Percentiles rank a stretch among this genome's conserved stretches.
Conservation (phyloP, 2,888 invertebrate genomes). For the Synanthedon tipuliformis region DNA sequence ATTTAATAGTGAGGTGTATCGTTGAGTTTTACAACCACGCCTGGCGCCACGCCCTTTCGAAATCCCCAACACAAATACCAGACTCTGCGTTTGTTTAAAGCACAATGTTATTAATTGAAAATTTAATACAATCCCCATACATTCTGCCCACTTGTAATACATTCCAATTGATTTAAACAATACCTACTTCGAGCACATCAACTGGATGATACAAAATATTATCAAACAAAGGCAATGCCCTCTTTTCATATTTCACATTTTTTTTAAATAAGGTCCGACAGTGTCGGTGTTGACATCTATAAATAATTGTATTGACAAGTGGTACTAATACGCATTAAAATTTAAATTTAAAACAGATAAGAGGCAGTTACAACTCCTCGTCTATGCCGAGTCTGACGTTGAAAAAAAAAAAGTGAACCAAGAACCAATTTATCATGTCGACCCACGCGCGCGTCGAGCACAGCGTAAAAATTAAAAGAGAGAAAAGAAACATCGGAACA, state of each 20-base stretch:
- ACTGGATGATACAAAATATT: conserved; percentile 9
- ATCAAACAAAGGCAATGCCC: conserved; percentile 34
- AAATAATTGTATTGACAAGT: conserved; percentile 21
- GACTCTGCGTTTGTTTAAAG: conserved; percentile 23
- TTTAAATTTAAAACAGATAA: conserved; percentile 38
- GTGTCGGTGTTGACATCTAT: conserved; percentile 16
- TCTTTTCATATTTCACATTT: conserved; percentile 27
- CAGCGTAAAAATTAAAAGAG: conserved; percentile 56
- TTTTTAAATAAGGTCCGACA: conserved; percentile 21
- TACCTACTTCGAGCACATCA: not conserved
- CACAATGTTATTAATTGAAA: conserved; percentile 15
- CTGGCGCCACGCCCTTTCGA: conserved; percentile 33
- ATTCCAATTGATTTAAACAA: not conserved
- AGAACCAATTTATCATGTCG: conserved; percentile 61
- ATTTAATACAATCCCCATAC: conserved; percentile 10
- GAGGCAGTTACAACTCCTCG: conserved; percentile 43
- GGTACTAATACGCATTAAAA: conserved; percentile 33
- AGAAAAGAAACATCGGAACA: conserved; percentile 43
- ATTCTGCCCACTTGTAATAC: not conserved
- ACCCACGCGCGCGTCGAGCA: conserved; percentile 59
- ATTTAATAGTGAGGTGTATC: conserved; percentile 49
- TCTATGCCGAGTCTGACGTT: conserved; percentile 53
- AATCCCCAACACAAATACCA: conserved; percentile 37
- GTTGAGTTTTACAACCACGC: conserved; percentile 63
- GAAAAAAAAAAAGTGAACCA: conserved; percentile 45